These are phyloP conservation scores for Chascanopsetta lugubris DNA, from an alignment of 2,113 vertebrate genomes.

Conservation along the genomic window DNA sequence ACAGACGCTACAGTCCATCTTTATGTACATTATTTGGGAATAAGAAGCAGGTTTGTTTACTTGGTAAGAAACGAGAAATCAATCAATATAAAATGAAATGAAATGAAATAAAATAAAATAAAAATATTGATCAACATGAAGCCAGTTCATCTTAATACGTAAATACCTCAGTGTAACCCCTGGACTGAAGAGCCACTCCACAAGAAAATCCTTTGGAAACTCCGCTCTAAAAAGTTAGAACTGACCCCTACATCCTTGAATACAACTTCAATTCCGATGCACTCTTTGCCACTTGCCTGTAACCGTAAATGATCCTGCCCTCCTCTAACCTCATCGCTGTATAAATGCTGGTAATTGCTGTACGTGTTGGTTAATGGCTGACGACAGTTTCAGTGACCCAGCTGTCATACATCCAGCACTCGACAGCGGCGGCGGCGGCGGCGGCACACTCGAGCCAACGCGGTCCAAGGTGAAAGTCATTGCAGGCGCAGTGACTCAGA, in stretches of 20 bases:
- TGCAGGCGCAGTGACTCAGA: conserved; percentile 48
- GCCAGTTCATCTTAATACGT: background rate
- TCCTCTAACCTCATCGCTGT: background rate
- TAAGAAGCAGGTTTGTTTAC: no score
- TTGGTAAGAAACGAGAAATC: conserved; percentile 1
- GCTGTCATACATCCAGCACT: conserved; percentile 28
- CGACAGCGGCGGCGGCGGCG: conserved; percentile 16
- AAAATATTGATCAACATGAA: background rate
- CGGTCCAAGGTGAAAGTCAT: conserved; percentile 63
- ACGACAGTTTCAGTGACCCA: conserved; percentile 29
- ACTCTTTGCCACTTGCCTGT: background rate
- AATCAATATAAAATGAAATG: background rate
- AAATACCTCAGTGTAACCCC: background rate
- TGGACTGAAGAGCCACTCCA: background rate
- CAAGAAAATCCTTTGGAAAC: background rate
- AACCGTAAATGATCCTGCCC: background rate
- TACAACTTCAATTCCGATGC: background rate
- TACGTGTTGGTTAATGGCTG: conserved; percentile 36
- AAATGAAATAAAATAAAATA: background rate
- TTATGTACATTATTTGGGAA: no score
- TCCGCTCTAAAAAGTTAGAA: background rate
- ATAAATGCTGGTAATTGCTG: conserved; percentile 26
- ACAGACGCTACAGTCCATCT: no score
- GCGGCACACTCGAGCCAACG: conserved; percentile 18
- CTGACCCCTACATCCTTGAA: background rate